phyloP scores from a whole-genome alignment of 2,888 invertebrate species.

The Polymixis flavicincta region DNA sequence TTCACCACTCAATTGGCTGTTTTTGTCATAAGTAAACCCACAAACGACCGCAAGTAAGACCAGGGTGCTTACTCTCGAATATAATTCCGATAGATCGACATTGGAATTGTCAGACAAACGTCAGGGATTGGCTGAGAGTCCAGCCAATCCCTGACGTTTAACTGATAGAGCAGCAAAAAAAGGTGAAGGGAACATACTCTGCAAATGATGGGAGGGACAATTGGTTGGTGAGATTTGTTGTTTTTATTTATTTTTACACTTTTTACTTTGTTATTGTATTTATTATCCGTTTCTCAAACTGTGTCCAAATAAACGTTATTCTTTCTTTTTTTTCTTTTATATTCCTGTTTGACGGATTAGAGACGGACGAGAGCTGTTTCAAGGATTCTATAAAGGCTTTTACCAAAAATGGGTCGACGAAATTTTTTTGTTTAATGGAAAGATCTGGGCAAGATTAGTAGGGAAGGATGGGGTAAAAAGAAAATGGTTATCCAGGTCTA shows the following conservation, averaged over 20 bases:
- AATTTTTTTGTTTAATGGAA: not conserved
- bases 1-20: not conserved
- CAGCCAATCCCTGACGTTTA: too few species aligned
- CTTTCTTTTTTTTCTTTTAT: too few species aligned
- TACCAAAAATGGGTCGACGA: not conserved
- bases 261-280: too few species aligned
- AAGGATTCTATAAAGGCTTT: not conserved
- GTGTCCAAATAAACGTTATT: too few species aligned
- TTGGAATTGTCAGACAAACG: too few species aligned
- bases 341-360: not conserved
- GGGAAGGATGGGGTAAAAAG: not conserved
- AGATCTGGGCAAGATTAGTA: not conserved
- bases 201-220: not conserved
- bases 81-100: too few species aligned
- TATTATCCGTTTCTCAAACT: too few species aligned
- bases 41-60: not conserved
- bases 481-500: not conserved
- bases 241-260: too few species aligned
- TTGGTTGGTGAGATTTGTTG: not conserved
- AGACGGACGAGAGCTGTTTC: not conserved
- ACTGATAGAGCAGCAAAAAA: not conserved
- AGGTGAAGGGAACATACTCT: not conserved
- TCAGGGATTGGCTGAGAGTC: too few species aligned
- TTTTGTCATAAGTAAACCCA: not conserved
- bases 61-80: too few species aligned